Conservation (phyloP, 2,797 vertebrate genomes). For the Chromis chromis region DNA sequence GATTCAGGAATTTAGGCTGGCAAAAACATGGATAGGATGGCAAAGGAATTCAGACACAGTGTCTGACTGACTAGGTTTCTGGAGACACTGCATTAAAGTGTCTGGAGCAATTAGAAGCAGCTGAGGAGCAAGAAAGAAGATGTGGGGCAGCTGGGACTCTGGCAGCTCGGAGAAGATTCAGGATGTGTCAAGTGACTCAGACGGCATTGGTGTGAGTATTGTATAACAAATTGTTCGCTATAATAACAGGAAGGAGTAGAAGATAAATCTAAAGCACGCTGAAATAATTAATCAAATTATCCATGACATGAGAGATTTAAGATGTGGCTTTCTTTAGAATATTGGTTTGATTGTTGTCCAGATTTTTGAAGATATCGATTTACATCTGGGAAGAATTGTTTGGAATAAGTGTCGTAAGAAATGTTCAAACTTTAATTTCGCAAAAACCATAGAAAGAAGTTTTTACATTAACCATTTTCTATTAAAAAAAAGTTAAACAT, state of each 20-base stretch:
- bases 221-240: slow-evolving; percentile 6
- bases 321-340: not conserved
- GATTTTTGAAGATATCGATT: too few species aligned
- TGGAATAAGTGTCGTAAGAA: too few species aligned
- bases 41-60: slow-evolving; percentile 49
- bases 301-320: not conserved
- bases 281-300: not conserved
- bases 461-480: too few species aligned
- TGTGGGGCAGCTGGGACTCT: slow-evolving; percentile 36
- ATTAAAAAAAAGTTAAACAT: too few species aligned
- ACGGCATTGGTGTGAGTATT: not conserved
- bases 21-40: slow-evolving; percentile 28
- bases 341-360: not conserved
- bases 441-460: too few species aligned
- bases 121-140: slow-evolving; percentile 47
- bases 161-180: slow-evolving; percentile 24
- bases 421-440: too few species aligned
- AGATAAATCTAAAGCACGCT: not conserved
- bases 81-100: slow-evolving; percentile 43
- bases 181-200: slow-evolving; percentile 30
- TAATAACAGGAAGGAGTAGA: slow-evolving; percentile 22
- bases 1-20: slow-evolving; percentile 25
- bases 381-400: too few species aligned
- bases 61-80: slow-evolving; percentile 33
- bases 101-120: slow-evolving; percentile 57